Base-by-base conservation (phyloP, 2,888 invertebrate species). In the Embidobia sp. region DNA sequence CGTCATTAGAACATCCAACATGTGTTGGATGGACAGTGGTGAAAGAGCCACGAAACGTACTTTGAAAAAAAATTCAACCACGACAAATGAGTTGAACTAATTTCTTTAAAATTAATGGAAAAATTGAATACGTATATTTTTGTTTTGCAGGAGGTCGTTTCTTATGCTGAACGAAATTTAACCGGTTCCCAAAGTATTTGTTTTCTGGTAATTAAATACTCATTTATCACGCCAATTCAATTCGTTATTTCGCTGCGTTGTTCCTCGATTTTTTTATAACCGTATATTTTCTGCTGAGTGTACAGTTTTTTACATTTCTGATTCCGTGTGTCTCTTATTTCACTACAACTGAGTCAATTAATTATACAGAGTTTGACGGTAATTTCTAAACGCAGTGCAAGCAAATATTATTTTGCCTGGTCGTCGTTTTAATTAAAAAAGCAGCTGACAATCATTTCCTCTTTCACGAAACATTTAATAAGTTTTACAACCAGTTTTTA, bases 1-100 rank as follows among this genome's bases (percentile, higher is more conserved):
- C 26, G 48, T 77, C 67, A 69, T 77, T 73, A 73, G 57, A 55
- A 57, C 63, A 35, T 63, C 67, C 29, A 73, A 67, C 77, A 77
- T 72, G 63, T 77, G 77, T 69, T 63, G 42, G 67, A 77, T 37
- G 35, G 18, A 61, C 61, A 22, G 61, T 16, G 49, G 40, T 49
- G 64, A 53, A 42, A 61, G 59, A 53, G 35, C 64, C 10, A 29
- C 19, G 8, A 63, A 44, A 51, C 10, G 19, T 16, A 8, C 10
- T 11, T 11, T 6, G 19, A 69, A 69, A 63, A 37, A 63, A 63
- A 37, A 22, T 48, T 33, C 16, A 10, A 10, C 16, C 37, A 29
- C 53, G 51, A 37, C 61, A 51, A 70, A 70, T 46, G n/a, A 53
- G 19, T 15, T 6, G 0, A 29, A 16, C 46, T 37, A 61, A 61